Conservation (phyloP, 2,113 vertebrate genomes). For the Phocoena phocoena region DNA sequence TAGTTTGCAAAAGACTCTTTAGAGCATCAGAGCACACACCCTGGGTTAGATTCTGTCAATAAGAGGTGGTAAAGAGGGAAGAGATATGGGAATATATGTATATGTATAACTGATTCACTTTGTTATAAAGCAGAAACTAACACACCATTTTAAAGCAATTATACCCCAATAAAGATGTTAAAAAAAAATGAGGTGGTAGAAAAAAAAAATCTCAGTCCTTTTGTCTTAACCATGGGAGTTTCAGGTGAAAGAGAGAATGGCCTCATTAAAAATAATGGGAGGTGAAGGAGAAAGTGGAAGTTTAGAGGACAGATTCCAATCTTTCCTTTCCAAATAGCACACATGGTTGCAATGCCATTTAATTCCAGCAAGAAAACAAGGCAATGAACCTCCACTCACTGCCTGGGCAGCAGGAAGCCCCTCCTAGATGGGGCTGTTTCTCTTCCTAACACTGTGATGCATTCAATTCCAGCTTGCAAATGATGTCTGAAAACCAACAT, state of each 20-base stretch:
- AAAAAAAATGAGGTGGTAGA: no score
- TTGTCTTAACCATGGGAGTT: neutral
- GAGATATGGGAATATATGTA: no score
- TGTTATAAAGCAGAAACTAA: no score
- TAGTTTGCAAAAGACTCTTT: neutral
- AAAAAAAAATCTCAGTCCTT: neutral
- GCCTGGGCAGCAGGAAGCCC: neutral
- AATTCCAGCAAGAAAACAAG: neutral
- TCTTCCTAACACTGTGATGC: neutral
- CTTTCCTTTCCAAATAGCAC: no score
- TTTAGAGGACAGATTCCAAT: neutral
- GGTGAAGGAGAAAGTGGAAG: neutral
- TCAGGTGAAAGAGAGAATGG: neutral
- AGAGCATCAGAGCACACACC: neutral
- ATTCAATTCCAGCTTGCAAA: neutral
- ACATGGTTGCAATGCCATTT: neutral
- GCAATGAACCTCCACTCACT: neutral
- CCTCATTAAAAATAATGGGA: neutral
- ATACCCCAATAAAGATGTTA: no score
- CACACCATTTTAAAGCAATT: no score
- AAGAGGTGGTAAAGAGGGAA: no score
- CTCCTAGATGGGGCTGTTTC: neutral
- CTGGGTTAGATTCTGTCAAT: neutral
- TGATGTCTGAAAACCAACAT: neutral
- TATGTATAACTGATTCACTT: no score